Evolutionary conservation across 2,888 invertebrate genomes (phyloP).

Genomic region (Bimastos eiseni): DNA sequence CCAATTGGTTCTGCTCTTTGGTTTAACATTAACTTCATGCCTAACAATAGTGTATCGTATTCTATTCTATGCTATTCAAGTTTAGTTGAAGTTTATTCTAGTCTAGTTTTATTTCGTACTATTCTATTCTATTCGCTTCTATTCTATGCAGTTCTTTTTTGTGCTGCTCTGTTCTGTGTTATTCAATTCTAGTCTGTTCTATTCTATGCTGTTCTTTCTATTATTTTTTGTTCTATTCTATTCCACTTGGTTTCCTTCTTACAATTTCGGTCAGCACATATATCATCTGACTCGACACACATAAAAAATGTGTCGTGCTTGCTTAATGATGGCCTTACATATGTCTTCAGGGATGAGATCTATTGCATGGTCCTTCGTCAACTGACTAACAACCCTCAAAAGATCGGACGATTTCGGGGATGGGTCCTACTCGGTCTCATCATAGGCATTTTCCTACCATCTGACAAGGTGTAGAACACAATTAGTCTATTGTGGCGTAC

Average conservation of each 20-base stretch:
- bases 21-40: no score
- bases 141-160: no score
- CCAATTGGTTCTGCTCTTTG: no score
- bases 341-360: constrained; percentile 39
- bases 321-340: neutral
- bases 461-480: constrained; percentile 27
- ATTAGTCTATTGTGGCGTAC: neutral
- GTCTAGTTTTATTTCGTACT: no score
- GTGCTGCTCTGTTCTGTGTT: no score
- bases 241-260: neutral
- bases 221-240: no score
- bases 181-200: no score
- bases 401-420: constrained; percentile 28
- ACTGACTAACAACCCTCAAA: constrained; percentile 35
- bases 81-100: no score
- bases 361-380: constrained; percentile 39
- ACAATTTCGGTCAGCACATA: neutral
- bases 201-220: no score
- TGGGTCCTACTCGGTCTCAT: constrained; percentile 34
- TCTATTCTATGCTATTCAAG: no score
- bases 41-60: no score
- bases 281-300: neutral
- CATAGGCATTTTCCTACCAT: constrained; percentile 32
- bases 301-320: neutral
- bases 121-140: no score